Base-by-base conservation (phyloP, 2,888 invertebrate genomes). In the Amphimallon solstitiale region DNA sequence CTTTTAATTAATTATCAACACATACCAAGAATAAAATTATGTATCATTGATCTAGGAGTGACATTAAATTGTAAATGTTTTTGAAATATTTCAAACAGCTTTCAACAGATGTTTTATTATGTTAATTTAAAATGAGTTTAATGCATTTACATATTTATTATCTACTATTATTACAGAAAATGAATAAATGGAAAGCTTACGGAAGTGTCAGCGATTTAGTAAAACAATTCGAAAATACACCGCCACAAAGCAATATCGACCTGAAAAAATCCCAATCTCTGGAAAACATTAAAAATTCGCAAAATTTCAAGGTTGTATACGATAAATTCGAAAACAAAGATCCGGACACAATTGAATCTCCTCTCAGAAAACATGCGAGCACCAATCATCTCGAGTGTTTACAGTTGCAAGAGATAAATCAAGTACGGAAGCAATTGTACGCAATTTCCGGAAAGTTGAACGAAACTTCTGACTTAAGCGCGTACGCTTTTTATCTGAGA, bases 321-420 rank as follows among this genome's bases (percentile, higher is more conserved):
- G 15, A 35, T 35, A 51, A 51, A 34, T 51, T 51, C 10, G 51
- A 51, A 4, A 51, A 51, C 10, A 34, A 51, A 35, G 35, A 51
- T 15, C n/a, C 9, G 0, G 35, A 15, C 1, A 9, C 9, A 4
- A 10, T 4, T 7, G 7, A 48, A 62, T n/a, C 49, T 17, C 10
- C 46, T 14, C 19, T 34, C n/a, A 21, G 14, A 7, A 45, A 21
- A 17, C 21, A 35, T 12, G 34, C 14, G 17, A 65, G 59, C 56
- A 56, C 46, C 1, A 65, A 49, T 6, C 49, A 59, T 48, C 38
- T 65, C 17, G 65, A 65, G 38, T 59, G 65, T 9, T 14, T 65
- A 9, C 45, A 65, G 21, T 29, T 65, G n/a, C 65, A 59, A 21
- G 65, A 65, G 37, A 49, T 65, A 29, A 65, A 65, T 21, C 56